Evolutionary conservation across 2,113 vertebrate species (phyloP), one percentile per base, ranked within the genome.

Genomic region (Macquaria australasica): DNA sequence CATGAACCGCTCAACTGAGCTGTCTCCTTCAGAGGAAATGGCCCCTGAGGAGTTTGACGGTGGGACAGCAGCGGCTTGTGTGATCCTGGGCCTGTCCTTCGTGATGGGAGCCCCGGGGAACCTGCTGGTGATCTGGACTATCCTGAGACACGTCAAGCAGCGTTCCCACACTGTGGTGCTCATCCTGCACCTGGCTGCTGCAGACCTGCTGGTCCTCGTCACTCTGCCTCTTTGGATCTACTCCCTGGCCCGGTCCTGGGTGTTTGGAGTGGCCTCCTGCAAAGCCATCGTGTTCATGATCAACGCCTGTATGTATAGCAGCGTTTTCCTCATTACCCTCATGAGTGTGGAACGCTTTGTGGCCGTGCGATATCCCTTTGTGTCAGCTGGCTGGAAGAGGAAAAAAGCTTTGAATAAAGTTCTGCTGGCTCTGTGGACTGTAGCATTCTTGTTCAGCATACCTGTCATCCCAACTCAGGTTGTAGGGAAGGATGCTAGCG

Each of bases 211-310:
- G 78, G 94, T 96, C 39, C 92, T 96, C 82, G 91, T 96, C 90
- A 96, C 96, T 5, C 76, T 96, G 77, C 95, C 96, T n/a, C 14
- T 96, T 18, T 96, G 96, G 96, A 96, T 96, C 87, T 96, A 96
- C 88, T 95, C 95, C 4, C 58, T 96, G 63, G 94, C 81, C 1
- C 62, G 39, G 23, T 92, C 90, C 59, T 96, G 96, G 96, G 91
- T 96, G 73, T 96, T 96, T 31, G 95, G 96, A 12, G 84, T 91
- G 66, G 79, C 37, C 25, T 71, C 71, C 28, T 96, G 96, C 83
- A 96, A 95, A 83, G 90, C 89, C 66, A 93, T 95, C 50, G 92
- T 93, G 23, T 96, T 93, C 45, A 7, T 95, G 34, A 95, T 96
- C 91, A 79, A 94, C 6, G 87, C 92, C 31, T 95, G 93, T 23